Evolutionary conservation across 92 coral and sea anemone genomes (phyloP).

Genomic region (Paragorgia papillata): DNA sequence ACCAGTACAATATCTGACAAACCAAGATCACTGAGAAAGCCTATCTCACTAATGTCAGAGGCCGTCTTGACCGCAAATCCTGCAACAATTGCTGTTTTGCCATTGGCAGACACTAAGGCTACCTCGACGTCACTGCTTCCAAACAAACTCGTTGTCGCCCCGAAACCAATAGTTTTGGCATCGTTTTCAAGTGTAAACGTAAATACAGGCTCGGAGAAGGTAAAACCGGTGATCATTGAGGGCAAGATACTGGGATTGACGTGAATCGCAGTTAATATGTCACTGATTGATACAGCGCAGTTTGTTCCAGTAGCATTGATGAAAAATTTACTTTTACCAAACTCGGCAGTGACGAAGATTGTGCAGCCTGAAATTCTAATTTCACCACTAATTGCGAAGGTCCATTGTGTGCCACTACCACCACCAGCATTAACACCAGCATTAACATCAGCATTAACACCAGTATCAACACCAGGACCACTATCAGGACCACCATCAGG

Average conservation of each 20-base stretch:
- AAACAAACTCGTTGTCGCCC: constrained; percentile 19
- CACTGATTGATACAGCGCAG: constrained; percentile 9
- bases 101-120: background rate
- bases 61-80: constrained; percentile 7
- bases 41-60: background rate
- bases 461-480: background rate
- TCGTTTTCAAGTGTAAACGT: background rate
- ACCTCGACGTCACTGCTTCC: constrained; percentile 20
- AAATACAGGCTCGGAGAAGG: background rate
- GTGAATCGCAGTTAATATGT: background rate
- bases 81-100: constrained; percentile 4
- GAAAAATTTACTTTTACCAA: background rate
- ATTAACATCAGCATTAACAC: too few relatives aligned
- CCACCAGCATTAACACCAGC: too few relatives aligned
- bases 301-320: background rate
- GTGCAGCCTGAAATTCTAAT: constrained; percentile 1
- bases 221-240: constrained; percentile 10
- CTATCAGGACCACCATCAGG: too few relatives aligned
- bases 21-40: constrained; percentile 8
- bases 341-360: background rate
- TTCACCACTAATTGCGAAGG: background rate
- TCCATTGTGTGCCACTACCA: too few relatives aligned
- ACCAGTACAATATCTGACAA: constrained; percentile 8
- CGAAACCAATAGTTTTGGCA: constrained; percentile 1
- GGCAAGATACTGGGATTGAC: constrained; percentile 1